phyloP scores from a whole-genome alignment of 1,140 invertebrate species.

The Cyrtorhinus lividipennis region DNA sequence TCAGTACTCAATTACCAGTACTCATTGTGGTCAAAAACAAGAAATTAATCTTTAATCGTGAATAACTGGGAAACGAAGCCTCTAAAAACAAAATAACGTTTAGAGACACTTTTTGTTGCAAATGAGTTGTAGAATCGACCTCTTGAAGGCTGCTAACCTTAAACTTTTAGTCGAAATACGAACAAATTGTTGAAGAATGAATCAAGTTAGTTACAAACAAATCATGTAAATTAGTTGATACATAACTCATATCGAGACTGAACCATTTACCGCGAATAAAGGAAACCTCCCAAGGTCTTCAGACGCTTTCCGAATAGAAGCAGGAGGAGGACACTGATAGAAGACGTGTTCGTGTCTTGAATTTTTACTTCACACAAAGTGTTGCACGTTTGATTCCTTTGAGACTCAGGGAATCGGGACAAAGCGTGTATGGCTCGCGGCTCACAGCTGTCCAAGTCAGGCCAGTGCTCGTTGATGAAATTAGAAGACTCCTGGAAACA shows the following conservation, averaged over 20 bases:
- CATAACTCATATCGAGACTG: background rate
- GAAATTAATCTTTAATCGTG: no score
- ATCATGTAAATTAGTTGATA: no score
- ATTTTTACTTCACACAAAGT: constrained; percentile 26
- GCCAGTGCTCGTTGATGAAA: constrained; percentile 13
- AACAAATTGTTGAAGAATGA: no score
- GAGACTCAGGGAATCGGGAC: constrained; percentile 7
- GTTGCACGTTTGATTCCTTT: constrained; percentile 23
- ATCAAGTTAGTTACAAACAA: no score
- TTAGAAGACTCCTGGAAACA: constrained; percentile 15
- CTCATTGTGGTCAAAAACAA: no score
- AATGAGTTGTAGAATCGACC: no score
- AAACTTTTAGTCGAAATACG: no score
- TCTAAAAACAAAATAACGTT: no score
- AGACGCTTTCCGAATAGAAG: constrained; percentile 26
- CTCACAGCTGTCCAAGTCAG: constrained; percentile 16
- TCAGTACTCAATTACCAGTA: no score
- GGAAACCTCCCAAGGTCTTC: constrained; percentile 26
- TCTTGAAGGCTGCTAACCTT: no score
- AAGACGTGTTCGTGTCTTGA: constrained; percentile 28
- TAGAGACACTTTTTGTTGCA: no score
- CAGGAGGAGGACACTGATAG: constrained; percentile 25
- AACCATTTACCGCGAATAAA: constrained; percentile 25
- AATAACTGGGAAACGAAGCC: no score
- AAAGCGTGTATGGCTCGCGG: constrained; percentile 14